phyloP scores from a whole-genome alignment of 2,113 vertebrate genomes.

The Vimba vimba region DNA sequence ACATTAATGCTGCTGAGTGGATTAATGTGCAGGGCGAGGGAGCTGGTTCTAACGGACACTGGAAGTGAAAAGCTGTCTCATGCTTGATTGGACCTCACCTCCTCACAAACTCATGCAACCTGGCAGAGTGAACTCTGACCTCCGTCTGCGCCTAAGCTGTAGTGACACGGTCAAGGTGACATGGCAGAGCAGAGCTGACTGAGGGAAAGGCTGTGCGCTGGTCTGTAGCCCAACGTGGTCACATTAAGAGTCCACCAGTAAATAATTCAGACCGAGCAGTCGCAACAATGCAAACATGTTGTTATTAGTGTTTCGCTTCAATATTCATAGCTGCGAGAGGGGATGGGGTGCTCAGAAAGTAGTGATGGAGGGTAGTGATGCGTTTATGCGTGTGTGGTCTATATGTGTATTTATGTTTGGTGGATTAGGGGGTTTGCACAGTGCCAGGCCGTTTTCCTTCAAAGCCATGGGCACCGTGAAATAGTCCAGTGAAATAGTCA shows the following conservation, averaged over 20 bases:
- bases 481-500: not conserved
- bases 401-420: slow-evolving; percentile 2
- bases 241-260: slow-evolving; percentile 44
- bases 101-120: slow-evolving; percentile 16
- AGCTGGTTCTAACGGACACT: slow-evolving; percentile 46
- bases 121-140: slow-evolving; percentile 55
- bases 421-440: not conserved
- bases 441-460: not conserved
- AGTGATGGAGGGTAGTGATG: not conserved
- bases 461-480: not conserved
- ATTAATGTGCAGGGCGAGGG: slow-evolving; percentile 43
- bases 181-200: slow-evolving; percentile 47
- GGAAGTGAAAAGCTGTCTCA: slow-evolving; percentile 55
- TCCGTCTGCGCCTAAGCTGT: slow-evolving; percentile 31
- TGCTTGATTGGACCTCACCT: slow-evolving; percentile 43
- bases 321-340: slow-evolving; percentile 43
- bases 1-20: slow-evolving; percentile 49
- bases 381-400: slow-evolving; percentile 8
- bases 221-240: not conserved
- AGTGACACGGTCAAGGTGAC: slow-evolving; percentile 50
- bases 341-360: not conserved
- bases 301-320: slow-evolving; percentile 49
- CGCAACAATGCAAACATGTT: slow-evolving; percentile 54
- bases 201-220: not conserved
- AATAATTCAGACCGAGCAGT: slow-evolving; percentile 54